A percentile compares a stretch with the other conserved stretches of the same genome.
phyloP scores from a whole-genome alignment of 1,140 invertebrate genomes.

The Drosophila orosa region DNA sequence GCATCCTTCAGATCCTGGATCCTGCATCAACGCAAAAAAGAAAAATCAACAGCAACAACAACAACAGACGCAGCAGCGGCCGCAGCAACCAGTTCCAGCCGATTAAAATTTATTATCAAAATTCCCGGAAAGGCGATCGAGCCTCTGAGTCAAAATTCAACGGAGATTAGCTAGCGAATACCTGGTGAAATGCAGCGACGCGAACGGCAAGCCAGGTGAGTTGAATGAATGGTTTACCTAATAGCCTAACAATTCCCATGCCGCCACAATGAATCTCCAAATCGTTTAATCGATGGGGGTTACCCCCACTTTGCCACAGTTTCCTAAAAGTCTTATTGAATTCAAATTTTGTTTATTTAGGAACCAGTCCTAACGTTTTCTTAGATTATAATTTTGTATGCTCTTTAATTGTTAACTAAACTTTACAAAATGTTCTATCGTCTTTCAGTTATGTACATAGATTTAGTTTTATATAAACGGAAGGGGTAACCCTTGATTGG shows the following conservation, averaged over 20 bases:
- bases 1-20: slow-evolving; percentile 29
- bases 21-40: slow-evolving; percentile 20
- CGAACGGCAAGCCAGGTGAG: slow-evolving; percentile 77
- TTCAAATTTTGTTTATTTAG: neutral
- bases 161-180: slow-evolving; percentile 37
- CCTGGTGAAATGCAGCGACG: slow-evolving; percentile 66
- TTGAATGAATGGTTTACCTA: neutral
- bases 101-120: slow-evolving; percentile 58
- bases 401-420: too few species aligned
- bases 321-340: neutral
- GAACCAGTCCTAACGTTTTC: neutral
- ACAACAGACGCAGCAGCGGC: slow-evolving; percentile 16
- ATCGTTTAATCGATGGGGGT: neutral
- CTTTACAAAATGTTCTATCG: too few species aligned
- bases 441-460: too few species aligned
- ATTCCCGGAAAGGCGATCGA: slow-evolving; percentile 63
- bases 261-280: neutral
- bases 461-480: too few species aligned
- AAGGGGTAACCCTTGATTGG: neutral
- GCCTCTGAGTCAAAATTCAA: slow-evolving; percentile 66
- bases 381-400: neutral
- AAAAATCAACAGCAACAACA: too few species aligned
- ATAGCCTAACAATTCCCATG: neutral
- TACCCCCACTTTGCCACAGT: neutral
- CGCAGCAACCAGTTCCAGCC: slow-evolving; percentile 31